Evolutionary conservation across 2,888 invertebrate species (phyloP), one percentile per base, ranked within the genome.

Genomic region (Byasa hedistus): DNA sequence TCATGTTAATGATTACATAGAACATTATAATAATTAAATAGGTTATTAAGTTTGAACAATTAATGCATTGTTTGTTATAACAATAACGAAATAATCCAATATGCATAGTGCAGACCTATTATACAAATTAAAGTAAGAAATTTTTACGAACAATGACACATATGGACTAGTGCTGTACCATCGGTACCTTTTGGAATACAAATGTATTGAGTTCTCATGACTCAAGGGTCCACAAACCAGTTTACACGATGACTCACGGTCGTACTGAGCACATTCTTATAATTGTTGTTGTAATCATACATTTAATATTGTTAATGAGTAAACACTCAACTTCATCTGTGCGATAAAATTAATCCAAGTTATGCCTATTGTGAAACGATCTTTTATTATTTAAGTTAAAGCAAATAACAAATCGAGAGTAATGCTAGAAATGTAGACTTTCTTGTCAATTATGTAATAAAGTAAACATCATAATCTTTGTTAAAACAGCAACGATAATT

Each of bases 241-340:
- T 71, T 65, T 60, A 58, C 52, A 62, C 66, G 59, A 55, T 70
- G 69, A 70, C 66, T 71, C 70, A 71, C 58, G 12, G 10, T 1
- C 27, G 19, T 24, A 57, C 32, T 17, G 32, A 57, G n/a, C 19
- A 23, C 52, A 36, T 61, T 52, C 52, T 32, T 36, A 5, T 61
- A 54, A 54, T 61, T 54, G 54, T 61, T 36, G 52, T 52, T 52
- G 21, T 52, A 56, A 24, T 44, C 44, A 44, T 56, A 27, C 17
- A 44, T 15, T 10, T 27, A 52, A 52, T 21, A 52, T 27, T 21
- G 22, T 36, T 36, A 57, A 27, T 27, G n/a, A 57, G 10, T 55
- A 55, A 55, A 55, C 17, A 55, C 21, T 21, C 22, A 55, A 23
- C 22, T 23, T 17, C 22, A 24, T 24, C 22, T 24, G 55, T 32